Conservation (phyloP, 1,140 invertebrate species). For the Eriosoma lanigerum region DNA sequence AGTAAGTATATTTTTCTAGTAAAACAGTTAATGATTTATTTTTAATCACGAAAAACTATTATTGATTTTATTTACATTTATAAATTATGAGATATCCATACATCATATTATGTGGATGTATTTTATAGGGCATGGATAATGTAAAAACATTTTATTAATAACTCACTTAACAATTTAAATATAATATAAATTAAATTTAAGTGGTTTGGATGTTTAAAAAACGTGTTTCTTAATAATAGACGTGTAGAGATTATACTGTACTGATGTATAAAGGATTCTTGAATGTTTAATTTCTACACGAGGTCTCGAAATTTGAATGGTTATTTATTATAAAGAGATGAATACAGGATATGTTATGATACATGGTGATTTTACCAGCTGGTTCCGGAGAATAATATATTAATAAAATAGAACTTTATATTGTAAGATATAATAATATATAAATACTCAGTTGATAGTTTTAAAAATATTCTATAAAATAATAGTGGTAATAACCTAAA, state of each 20-base stretch:
- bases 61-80: too few relatives aligned
- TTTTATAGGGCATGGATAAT: neutral
- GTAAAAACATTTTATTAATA: conserved; percentile 9
- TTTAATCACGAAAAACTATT: too few relatives aligned
- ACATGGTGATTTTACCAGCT: neutral
- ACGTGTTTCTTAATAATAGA: neutral
- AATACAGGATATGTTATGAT: neutral
- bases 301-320: neutral
- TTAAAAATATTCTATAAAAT: too few relatives aligned
- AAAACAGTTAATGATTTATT: too few relatives aligned
- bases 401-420: neutral
- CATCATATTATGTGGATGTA: too few relatives aligned
- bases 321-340: neutral
- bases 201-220: neutral
- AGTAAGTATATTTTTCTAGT: too few relatives aligned
- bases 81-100: too few relatives aligned
- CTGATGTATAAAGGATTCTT: too few relatives aligned
- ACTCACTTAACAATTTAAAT: neutral
- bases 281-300: neutral
- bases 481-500: too few relatives aligned
- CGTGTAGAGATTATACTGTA: neutral
- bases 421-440: too few relatives aligned
- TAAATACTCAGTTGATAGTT: too few relatives aligned
- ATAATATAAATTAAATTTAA: neutral
- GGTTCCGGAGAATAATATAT: neutral